Percentiles rank a stretch among this genome's conserved stretches.
These are phyloP conservation scores for Lindbergichthys nudifrons DNA, from an alignment of 2,797 vertebrate genomes.

Conservation along the genomic window DNA sequence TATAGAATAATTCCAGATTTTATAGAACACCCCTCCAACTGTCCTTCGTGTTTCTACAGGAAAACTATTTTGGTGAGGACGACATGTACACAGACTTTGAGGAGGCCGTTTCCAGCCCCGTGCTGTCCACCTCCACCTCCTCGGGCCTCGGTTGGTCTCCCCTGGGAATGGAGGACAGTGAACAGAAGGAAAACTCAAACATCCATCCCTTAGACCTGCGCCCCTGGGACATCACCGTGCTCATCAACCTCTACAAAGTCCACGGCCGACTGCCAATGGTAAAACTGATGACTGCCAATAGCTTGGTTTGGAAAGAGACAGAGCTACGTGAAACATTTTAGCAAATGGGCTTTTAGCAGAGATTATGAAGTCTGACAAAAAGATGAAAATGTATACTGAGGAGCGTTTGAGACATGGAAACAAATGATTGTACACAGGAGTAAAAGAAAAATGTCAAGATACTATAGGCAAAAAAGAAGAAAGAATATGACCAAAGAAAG, in stretches of 20 bases:
- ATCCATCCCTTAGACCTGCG: conserved; percentile 91
- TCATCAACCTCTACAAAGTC: conserved; percentile 96
- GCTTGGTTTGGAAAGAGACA: background rate
- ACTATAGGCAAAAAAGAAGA: background rate
- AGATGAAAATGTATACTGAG: background rate
- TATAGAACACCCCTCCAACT: background rate
- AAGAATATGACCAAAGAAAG: background rate
- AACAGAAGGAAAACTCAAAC: conserved; percentile 83
- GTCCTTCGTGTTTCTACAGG: conserved; percentile 76
- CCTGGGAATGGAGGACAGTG: conserved; percentile 89
- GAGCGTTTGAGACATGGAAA: background rate
- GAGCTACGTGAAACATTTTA: background rate
- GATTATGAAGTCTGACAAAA: conserved; percentile 21
- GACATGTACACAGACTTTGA: conserved; percentile 99
- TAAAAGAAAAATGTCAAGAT: background rate
- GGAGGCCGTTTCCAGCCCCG: conserved; percentile 92
- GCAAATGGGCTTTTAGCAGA: background rate
- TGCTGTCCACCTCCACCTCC: conserved; percentile 92
- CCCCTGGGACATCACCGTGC: conserved; percentile 98
- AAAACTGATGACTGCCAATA: conserved; percentile 62
- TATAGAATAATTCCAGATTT: background rate
- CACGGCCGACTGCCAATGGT: conserved; percentile 97
- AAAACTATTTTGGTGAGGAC: conserved; percentile 99
- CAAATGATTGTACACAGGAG: background rate
- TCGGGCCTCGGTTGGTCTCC: conserved; percentile 95